Base-by-base conservation (phyloP, 92 coral and sea anemone genomes). In the Heliopora coerulea region DNA sequence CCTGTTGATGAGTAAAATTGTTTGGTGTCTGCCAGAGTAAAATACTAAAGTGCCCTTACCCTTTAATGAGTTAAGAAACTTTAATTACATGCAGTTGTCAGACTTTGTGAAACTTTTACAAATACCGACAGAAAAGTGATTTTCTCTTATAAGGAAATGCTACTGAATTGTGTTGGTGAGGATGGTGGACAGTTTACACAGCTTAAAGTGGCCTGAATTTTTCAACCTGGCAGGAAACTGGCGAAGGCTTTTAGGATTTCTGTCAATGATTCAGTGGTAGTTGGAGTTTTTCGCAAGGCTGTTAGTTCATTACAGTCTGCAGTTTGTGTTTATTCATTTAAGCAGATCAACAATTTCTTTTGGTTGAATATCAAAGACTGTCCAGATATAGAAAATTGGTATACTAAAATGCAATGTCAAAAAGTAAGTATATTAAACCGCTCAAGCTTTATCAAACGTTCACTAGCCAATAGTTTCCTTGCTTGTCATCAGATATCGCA, bases 221-320 rank as follows among this genome's bases (percentile, higher is more conserved):
- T 70, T 0, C 63, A 54, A 50, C 33, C 77, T 50, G 23, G 29
- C 35, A 54, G 59, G 10, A 29, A 62, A 35, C 48, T 62, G 20
- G 75, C 75, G 15, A 40, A 54, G 63, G 25, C 30, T 10, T 70
- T 70, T 70, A 63, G 77, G 13, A 52, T 52, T 27, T 10, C 49
- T 54, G 50, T 56, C 56, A 19, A 70, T 17, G 49, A 67, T 23
- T 1, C 21, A 23, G 59, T 67, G 3, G 49, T 67, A 14, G 30
- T 67, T 49, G 77, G 77, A 9, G 63, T 70, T 17, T 70, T 70
- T 70, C 62, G 31, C 0, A 29, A 50, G 8, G 52, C 63, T 30
- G 39, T 14, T 13, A 27, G 9, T n/a, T 6, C 74, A 14, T 67
- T 48, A 15, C 24, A 67, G 41, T 67, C 23, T 26, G 58, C 74